Percentiles rank a stretch among this genome's conserved stretches.
Conservation (phyloP, 2,797 vertebrate species). For the Toxotes lorentzi region DNA sequence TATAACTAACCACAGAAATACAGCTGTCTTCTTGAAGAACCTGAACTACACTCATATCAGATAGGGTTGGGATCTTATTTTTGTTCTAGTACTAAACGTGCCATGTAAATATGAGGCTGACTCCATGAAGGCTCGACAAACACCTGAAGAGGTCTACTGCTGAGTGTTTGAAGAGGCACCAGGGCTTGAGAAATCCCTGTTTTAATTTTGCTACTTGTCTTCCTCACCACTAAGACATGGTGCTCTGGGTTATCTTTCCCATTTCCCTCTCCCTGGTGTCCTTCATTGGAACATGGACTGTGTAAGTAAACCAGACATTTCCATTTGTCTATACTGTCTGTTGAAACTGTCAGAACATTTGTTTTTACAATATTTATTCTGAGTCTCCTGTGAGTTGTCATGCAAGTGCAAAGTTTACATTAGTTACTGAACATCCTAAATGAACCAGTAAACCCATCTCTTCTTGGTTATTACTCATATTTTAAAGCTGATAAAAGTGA, state of each 20-base stretch:
- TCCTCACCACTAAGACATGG: conserved; percentile 73
- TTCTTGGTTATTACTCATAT: neutral
- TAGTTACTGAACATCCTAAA: neutral
- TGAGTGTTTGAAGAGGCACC: conserved; percentile 16
- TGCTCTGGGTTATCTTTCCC: conserved; percentile 83
- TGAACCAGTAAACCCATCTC: neutral
- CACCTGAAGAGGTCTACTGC: conserved; percentile 4
- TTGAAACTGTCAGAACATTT: neutral
- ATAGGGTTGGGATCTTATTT: neutral
- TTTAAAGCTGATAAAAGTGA: neutral
- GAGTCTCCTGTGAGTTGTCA: neutral
- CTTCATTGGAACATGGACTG: conserved; percentile 84
- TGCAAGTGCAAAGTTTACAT: neutral
- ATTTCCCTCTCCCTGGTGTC: conserved; percentile 81
- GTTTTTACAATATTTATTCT: conserved; percentile 6
- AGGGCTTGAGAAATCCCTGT: conserved; percentile 3
- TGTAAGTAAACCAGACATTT: conserved; percentile 81
- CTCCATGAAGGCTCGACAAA: conserved; percentile 17
- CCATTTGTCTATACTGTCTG: conserved; percentile 13
- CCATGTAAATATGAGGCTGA: conserved; percentile 17
- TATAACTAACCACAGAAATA: neutral
- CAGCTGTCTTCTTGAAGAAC: neutral
- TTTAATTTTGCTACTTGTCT: conserved; percentile 3
- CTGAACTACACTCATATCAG: neutral
- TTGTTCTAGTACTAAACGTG: conserved; percentile 1